phyloP scores from a whole-genome alignment of 2,113 vertebrate species.

The Seriola dumerili region DNA sequence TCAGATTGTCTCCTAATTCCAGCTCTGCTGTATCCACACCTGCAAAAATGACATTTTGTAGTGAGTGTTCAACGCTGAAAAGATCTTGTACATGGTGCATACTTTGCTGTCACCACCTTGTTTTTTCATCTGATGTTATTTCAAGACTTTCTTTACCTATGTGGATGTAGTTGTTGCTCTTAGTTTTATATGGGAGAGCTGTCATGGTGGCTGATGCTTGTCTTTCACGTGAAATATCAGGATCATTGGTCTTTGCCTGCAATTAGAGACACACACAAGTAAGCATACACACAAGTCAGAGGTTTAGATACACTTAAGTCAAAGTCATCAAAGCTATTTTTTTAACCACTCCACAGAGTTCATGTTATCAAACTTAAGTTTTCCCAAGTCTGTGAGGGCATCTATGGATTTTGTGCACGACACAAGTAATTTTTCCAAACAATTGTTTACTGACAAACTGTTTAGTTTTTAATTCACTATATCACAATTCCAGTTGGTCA shows the following conservation, averaged over 20 bases:
- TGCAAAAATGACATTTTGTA: not conserved
- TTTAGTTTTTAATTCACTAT: too few species aligned
- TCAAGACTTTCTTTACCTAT: conserved; percentile 66
- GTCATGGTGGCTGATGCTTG: conserved; percentile 77
- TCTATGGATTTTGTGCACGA: too few species aligned
- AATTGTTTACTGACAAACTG: too few species aligned
- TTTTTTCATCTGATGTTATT: not conserved
- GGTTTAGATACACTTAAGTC: too few species aligned
- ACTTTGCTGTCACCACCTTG: not conserved
- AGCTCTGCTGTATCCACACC: conserved; percentile 53
- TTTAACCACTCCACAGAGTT: too few species aligned
- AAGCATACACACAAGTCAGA: not conserved
- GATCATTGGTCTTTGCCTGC: conserved; percentile 76
- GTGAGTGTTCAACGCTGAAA: not conserved
- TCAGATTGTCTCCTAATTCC: conserved; percentile 61
- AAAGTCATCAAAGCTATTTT: too few species aligned
- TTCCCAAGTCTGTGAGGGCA: too few species aligned
- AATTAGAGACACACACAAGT: not conserved
- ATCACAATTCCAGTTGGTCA: too few species aligned
- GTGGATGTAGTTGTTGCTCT: conserved; percentile 80
- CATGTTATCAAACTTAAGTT: too few species aligned
- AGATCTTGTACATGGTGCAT: not conserved
- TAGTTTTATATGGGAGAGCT: conserved; percentile 72
- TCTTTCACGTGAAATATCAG: not conserved
- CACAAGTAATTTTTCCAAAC: too few species aligned